Base-by-base conservation (phyloP, 2,113 vertebrate species). In the Austrofundulus limnaeus region DNA sequence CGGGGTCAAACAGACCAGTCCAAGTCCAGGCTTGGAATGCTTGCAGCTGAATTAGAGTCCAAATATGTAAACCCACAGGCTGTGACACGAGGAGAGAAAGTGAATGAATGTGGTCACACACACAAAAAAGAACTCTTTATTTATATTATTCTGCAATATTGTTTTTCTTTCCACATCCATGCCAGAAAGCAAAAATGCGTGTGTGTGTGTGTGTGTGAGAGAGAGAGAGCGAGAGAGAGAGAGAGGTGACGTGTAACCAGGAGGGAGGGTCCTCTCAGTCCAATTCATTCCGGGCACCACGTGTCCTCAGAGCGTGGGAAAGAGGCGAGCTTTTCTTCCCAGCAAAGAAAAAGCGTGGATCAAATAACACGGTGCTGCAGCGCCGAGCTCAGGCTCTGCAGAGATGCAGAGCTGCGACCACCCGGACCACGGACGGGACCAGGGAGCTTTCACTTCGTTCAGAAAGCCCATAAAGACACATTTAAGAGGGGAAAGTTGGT, bases 241-340 rank as follows among this genome's bases (percentile, higher is more conserved):
- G 57, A 45, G 66, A n/a, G 60, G 83, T 89, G 92, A 92, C 89
- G 90, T 92, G 65, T 75, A 51, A 84, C 69, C 67, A 63, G 58
- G 88, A 89, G 92, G 95, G 95, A 90, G 94, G 94, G 91, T 78
- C 93, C 85, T 92, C 83, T 68, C 77, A 87, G 90, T 90, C 93
- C 93, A 92, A 95, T 95, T 97, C 94, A 95, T 94, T 94, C 87
- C 83, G 80, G 75, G 66, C 67, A 95, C 94, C 94, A 97, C 95
- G 96, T 96, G 96, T 93, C 89, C 85, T 84, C 91, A 82, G 96
- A 98, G 96, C 96, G 96, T 98, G 96, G 96, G 96, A 98, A 98
- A 96, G 95, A 95, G 93, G 92, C 92, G 94, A 95, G 94, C 90
- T 90, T 96, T 96, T 96, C 94, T 98, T 98, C 96, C 96, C 96